Conservation (phyloP, 2,888 invertebrate species). For the Kryphioiulus occultus region DNA sequence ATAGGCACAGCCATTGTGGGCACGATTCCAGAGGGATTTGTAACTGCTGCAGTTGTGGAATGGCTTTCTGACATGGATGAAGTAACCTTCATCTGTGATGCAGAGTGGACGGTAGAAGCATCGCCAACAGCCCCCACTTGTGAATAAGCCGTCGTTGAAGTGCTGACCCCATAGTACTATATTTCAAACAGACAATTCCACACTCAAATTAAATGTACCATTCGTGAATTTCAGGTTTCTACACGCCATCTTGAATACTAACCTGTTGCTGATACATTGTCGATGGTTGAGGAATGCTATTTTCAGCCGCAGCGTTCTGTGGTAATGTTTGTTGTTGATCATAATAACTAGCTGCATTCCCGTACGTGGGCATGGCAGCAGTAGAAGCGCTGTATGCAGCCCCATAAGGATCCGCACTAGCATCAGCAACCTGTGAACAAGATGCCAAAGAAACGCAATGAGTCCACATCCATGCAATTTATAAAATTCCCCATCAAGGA, state of each 20-base stretch:
- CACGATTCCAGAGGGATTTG: neutral
- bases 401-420: slow-evolving; percentile 15
- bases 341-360: neutral
- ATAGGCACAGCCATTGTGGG: slow-evolving; percentile 30
- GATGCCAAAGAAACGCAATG: slow-evolving; percentile 11
- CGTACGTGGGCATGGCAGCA: neutral
- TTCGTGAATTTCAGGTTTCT: no score
- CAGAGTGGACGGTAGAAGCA: neutral
- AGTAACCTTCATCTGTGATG: neutral
- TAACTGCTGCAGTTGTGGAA: neutral
- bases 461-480: neutral
- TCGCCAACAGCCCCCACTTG: neutral
- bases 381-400: neutral
- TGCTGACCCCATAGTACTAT: neutral
- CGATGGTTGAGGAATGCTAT: neutral
- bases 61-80: neutral
- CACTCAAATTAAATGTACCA: no score
- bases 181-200: neutral
- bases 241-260: neutral
- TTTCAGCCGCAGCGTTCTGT: neutral
- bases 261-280: neutral
- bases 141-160: neutral
- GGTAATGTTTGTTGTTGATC: neutral
- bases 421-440: slow-evolving; percentile 24
- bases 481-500: slow-evolving; percentile 35